Percentiles rank a stretch among this genome's conserved stretches.
Evolutionary conservation across 2,888 invertebrate genomes (phyloP).

Genomic region (Philereme vetulata): DNA sequence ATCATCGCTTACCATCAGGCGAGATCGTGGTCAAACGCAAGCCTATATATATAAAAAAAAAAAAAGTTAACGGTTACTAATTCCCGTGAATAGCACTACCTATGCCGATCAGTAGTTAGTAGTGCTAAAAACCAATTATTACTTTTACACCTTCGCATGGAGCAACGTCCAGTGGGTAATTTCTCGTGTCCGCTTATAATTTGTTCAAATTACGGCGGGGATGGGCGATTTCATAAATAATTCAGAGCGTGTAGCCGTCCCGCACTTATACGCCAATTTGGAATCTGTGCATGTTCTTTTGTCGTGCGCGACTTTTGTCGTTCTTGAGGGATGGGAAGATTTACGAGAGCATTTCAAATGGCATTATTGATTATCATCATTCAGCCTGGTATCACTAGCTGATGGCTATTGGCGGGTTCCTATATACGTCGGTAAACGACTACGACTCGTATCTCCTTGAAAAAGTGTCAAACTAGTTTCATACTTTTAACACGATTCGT

Average conservation of each 20-base stretch:
- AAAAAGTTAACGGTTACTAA: too few relatives aligned
- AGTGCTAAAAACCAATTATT: not conserved
- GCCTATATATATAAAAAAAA: too few relatives aligned
- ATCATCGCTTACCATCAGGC: too few relatives aligned
- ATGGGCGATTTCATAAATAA: conserved; percentile 46
- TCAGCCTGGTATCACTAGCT: too few relatives aligned
- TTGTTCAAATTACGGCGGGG: conserved; percentile 49
- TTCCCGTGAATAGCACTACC: too few relatives aligned
- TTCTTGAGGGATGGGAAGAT: conserved; percentile 28
- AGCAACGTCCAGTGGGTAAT: conserved; percentile 34
- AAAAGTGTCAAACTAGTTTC: too few relatives aligned
- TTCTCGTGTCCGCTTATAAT: conserved; percentile 50
- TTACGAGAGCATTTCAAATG: conserved; percentile 22
- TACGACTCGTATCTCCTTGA: too few relatives aligned
- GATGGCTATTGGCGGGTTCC: too few relatives aligned
- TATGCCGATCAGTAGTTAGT: too few relatives aligned
- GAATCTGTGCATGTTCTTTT: conserved; percentile 34
- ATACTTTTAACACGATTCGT: too few relatives aligned
- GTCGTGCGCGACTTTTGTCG: conserved; percentile 26
- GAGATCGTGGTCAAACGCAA: too few relatives aligned
- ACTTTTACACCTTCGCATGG: conserved; percentile 10
- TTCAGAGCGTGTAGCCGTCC: conserved; percentile 45
- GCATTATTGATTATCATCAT: conserved; percentile 14
- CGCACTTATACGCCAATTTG: conserved; percentile 34
- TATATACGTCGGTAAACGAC: too few relatives aligned